Conservation (phyloP, 64 coral and sea anemone species). For the Pocillopora damicornis region DNA sequence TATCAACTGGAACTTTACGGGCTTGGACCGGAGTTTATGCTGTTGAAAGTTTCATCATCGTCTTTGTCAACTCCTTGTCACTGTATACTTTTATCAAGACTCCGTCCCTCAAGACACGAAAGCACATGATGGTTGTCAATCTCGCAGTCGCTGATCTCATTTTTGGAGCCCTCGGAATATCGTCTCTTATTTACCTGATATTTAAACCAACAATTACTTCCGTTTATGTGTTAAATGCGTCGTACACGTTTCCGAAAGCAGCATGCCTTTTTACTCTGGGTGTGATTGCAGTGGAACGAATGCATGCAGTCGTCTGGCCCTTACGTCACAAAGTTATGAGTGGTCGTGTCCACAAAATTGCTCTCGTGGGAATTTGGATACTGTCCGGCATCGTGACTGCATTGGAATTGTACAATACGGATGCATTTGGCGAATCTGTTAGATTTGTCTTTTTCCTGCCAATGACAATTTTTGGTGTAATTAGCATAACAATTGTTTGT, state of each 20-base stretch:
- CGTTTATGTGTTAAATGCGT: neutral
- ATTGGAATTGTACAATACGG: no score
- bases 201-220: neutral
- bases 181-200: neutral
- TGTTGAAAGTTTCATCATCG: neutral
- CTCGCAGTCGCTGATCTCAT: constrained; percentile 21
- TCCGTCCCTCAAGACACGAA: neutral
- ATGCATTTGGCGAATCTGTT: neutral
- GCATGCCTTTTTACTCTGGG: neutral
- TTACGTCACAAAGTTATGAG: neutral
- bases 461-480: neutral
- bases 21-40: neutral
- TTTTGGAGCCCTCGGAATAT: neutral
- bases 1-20: neutral
- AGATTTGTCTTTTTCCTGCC: neutral
- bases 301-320: neutral
- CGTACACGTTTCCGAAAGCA: neutral
- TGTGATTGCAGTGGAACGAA: neutral
- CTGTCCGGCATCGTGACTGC: neutral
- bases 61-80: neutral
- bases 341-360: neutral
- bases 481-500: neutral
- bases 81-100: constrained; percentile 22
- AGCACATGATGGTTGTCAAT: constrained; percentile 23
- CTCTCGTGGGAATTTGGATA: constrained; percentile 6